phyloP scores from a whole-genome alignment of 2,888 invertebrate genomes.

The Heliconius ethilla region DNA sequence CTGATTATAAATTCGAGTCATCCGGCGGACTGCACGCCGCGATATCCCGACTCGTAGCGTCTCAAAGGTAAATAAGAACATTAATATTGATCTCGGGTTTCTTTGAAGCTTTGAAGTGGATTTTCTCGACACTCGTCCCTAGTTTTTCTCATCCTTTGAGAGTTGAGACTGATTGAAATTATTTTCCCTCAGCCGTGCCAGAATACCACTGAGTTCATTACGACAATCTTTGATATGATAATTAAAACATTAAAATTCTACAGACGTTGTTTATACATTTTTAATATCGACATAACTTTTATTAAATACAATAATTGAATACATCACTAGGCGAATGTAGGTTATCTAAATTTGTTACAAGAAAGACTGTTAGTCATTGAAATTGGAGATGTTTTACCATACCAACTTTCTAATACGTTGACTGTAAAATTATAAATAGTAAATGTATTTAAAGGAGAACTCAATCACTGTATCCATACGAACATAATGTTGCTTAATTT shows the following conservation, averaged over 20 bases:
- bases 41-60: constrained; percentile 59
- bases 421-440: constrained; percentile 55
- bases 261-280: not conserved
- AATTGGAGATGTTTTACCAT: constrained; percentile 2
- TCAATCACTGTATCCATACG: constrained; percentile 65
- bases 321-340: not conserved
- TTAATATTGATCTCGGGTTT: constrained; percentile 77
- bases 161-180: constrained; percentile 63
- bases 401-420: constrained; percentile 1
- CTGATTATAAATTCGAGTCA: constrained; percentile 76
- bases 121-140: constrained; percentile 63
- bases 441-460: constrained; percentile 71
- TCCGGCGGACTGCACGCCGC: constrained; percentile 64
- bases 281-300: not conserved
- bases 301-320: not conserved
- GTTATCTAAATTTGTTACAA: not conserved
- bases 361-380: constrained; percentile 18
- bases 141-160: constrained; percentile 69
- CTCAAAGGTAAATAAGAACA: constrained; percentile 78
- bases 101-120: constrained; percentile 72
- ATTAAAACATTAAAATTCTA: constrained; percentile 39
- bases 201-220: constrained; percentile 23
- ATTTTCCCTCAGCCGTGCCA: constrained; percentile 16
- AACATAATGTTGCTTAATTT: constrained; percentile 40
- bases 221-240: constrained; percentile 54